A percentile compares a stretch with the other conserved stretches of the same genome.
Conservation (phyloP, 2,888 invertebrate genomes). For the Thecophora atra region DNA sequence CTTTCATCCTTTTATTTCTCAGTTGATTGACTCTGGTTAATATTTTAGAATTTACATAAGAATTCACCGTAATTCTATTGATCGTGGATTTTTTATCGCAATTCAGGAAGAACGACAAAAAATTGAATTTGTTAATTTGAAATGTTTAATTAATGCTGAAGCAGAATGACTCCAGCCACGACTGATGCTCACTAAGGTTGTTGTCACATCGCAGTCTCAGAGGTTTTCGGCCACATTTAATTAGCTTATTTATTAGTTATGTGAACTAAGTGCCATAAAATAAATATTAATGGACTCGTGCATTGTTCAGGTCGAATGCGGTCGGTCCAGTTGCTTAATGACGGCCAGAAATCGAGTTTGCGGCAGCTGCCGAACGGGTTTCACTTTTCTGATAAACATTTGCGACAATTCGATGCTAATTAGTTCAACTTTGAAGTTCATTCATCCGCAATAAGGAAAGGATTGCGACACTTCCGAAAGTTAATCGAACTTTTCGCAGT, state of each 20-base stretch:
- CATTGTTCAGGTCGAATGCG: not conserved
- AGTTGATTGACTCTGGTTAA: too few relatives aligned
- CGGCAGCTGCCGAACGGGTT: slow-evolving; percentile 27
- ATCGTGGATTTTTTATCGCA: too few relatives aligned
- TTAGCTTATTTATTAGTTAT: not conserved
- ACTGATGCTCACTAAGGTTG: not conserved
- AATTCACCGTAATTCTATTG: too few relatives aligned
- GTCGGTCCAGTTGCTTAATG: not conserved
- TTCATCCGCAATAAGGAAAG: slow-evolving; percentile 60
- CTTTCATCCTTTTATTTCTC: too few relatives aligned
- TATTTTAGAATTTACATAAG: too few relatives aligned
- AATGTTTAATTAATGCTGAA: too few relatives aligned
- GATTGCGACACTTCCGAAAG: slow-evolving; percentile 18
- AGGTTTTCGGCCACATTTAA: slow-evolving; percentile 11
- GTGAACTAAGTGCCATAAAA: not conserved
- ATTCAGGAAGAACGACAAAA: too few relatives aligned
- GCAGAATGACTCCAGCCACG: not conserved
- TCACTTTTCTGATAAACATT: slow-evolving; percentile 21
- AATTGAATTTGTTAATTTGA: too few relatives aligned
- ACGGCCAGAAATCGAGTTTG: slow-evolving; percentile 3
- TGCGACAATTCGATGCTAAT: slow-evolving; percentile 12
- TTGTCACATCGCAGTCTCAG: not conserved
- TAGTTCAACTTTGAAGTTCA: slow-evolving; percentile 48
- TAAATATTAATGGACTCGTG: slow-evolving; percentile 21
- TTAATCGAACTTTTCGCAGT: slow-evolving; percentile 5